Evolutionary conservation across 2,113 vertebrate genomes (phyloP).

Genomic region (Ascaphus truei): DNA sequence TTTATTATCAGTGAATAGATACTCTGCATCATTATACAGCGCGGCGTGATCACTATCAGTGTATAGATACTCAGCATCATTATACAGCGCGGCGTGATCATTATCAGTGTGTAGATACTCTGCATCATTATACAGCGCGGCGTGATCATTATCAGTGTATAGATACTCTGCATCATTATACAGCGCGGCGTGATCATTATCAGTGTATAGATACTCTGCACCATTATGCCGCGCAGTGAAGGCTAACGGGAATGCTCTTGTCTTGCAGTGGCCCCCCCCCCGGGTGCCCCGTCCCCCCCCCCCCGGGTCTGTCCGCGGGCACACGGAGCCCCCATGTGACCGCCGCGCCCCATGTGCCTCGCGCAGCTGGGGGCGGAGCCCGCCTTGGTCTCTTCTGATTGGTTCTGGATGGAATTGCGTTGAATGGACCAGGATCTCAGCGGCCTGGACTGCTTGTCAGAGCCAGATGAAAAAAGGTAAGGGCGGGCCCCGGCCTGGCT

Average conservation of each 20-base stretch:
- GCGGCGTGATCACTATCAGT: not conserved
- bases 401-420: constrained; percentile 76
- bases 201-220: not conserved
- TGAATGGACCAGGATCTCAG: constrained; percentile 82
- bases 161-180: not conserved
- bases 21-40: no score
- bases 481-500: not conserved
- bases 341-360: constrained; percentile 20
- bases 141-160: not conserved
- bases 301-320: constrained; percentile 37
- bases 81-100: not conserved
- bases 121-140: not conserved
- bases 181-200: not conserved
- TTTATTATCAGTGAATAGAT: not conserved
- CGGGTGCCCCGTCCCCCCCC: not conserved
- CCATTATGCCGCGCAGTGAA: not conserved
- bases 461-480: constrained; percentile 79
- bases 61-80: no score
- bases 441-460: constrained; percentile 76
- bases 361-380: constrained; percentile 53
- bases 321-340: constrained; percentile 26
- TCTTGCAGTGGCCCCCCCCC: constrained; percentile 44
- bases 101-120: no score
- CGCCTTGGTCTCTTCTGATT: constrained; percentile 43
- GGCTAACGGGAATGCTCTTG: not conserved